Conservation (phyloP, 2,113 vertebrate genomes). For the Cyprinus carpio region DNA sequence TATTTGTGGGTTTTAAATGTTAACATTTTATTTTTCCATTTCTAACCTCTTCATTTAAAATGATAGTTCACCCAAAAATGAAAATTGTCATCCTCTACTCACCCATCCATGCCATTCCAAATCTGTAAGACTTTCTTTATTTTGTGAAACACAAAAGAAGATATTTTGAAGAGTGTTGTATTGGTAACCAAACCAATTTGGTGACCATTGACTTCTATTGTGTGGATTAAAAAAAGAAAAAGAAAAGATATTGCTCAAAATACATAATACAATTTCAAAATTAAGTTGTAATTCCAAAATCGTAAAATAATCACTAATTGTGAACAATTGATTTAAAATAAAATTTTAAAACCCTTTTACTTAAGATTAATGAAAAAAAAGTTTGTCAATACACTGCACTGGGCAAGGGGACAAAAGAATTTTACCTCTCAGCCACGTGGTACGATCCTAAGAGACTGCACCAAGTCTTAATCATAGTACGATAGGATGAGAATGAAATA, state of each 20-base stretch:
- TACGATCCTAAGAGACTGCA: constrained; percentile 58
- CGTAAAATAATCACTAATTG: not conserved
- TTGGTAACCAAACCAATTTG: not conserved
- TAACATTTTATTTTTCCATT: not conserved
- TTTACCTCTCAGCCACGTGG: constrained; percentile 48
- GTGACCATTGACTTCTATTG: not conserved
- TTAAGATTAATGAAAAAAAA: too few species aligned
- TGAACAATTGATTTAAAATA: not conserved
- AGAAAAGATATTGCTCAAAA: not conserved
- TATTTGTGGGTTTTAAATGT: not conserved
- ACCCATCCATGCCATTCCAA: not conserved
- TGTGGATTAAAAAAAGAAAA: not conserved
- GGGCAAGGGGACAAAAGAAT: not conserved
- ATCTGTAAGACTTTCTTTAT: not conserved
- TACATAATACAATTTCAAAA: not conserved
- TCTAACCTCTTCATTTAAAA: not conserved
- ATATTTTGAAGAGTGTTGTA: not conserved
- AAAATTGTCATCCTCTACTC: not conserved
- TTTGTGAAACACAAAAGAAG: not conserved
- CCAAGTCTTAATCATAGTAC: constrained; percentile 50
- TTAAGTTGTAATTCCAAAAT: not conserved
- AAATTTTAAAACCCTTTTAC: not conserved
- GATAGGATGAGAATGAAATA: constrained; percentile 27
- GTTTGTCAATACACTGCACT: not conserved
- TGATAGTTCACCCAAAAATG: not conserved